Conservation (phyloP, 1,140 invertebrate species). For the Gryllus bimaculatus region DNA sequence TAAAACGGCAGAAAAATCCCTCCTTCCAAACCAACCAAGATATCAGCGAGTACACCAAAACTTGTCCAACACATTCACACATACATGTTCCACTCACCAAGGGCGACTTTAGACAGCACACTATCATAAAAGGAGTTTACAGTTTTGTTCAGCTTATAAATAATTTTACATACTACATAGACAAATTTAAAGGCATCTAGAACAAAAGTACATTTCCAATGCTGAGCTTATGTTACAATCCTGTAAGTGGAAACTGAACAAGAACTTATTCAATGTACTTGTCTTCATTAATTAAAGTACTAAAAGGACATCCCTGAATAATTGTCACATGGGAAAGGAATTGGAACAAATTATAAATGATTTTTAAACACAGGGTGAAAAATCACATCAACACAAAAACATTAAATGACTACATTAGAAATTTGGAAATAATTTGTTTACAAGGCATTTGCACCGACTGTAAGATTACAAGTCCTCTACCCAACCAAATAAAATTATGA, state of each 20-base stretch:
- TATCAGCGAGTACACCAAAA: not conserved
- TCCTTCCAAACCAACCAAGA: not conserved
- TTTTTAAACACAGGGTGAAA: not conserved
- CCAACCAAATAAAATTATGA: not conserved
- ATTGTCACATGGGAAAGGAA: not conserved
- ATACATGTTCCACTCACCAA: not conserved
- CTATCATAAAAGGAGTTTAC: not conserved
- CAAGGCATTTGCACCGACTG: not conserved
- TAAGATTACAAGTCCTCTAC: not conserved
- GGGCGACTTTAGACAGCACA: not conserved
- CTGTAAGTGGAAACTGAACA: not conserved
- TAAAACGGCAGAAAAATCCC: not conserved
- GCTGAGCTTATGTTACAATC: not conserved
- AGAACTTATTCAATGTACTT: not conserved
- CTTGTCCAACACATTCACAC: not conserved
- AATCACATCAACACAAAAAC: not conserved
- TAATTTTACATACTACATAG: not conserved
- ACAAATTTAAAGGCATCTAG: not conserved
- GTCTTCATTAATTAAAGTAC: not conserved
- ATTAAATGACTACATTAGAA: not conserved
- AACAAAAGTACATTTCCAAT: not conserved
- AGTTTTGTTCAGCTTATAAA: not conserved
- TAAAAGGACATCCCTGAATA: not conserved
- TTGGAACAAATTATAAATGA: not conserved
- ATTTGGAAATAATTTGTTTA: not conserved